Evolutionary conservation across 1,140 invertebrate species (phyloP).

Genomic region (Sinella curviseta): DNA sequence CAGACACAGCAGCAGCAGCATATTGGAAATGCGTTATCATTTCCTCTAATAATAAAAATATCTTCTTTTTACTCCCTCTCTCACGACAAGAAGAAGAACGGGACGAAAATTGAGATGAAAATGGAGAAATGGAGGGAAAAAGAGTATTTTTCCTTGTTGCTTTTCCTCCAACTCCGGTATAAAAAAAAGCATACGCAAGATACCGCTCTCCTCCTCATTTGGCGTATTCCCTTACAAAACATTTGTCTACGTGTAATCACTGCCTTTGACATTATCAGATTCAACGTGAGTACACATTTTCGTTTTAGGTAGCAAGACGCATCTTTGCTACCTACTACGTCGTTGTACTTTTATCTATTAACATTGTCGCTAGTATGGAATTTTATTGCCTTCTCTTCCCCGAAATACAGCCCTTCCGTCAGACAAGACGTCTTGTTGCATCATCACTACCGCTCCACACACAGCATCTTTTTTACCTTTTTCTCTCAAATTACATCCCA

Average conservation of each 20-base stretch:
- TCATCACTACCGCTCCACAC: background rate
- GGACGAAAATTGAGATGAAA: background rate
- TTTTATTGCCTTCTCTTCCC: background rate
- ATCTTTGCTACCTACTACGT: background rate
- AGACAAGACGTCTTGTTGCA: background rate
- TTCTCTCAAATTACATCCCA: background rate
- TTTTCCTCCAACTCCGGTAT: background rate
- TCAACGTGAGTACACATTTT: background rate
- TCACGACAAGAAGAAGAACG: background rate
- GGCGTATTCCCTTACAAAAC: background rate
- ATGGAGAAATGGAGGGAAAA: background rate
- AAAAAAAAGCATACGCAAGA: background rate
- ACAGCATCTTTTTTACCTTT: background rate
- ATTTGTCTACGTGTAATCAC: background rate
- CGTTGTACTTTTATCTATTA: too few species aligned
- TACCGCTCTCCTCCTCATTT: background rate
- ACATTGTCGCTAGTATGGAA: too few species aligned
- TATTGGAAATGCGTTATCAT: background rate
- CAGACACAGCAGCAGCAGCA: background rate
- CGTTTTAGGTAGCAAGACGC: background rate
- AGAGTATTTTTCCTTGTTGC: background rate
- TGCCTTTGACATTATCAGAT: slow-evolving; percentile 8
- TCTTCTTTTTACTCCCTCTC: background rate
- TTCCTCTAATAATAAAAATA: background rate
- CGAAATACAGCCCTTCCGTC: background rate